Evolutionary conservation across 1,140 invertebrate species (phyloP), one percentile per base, ranked within the genome.

Genomic region (Drosophila persimilis): DNA sequence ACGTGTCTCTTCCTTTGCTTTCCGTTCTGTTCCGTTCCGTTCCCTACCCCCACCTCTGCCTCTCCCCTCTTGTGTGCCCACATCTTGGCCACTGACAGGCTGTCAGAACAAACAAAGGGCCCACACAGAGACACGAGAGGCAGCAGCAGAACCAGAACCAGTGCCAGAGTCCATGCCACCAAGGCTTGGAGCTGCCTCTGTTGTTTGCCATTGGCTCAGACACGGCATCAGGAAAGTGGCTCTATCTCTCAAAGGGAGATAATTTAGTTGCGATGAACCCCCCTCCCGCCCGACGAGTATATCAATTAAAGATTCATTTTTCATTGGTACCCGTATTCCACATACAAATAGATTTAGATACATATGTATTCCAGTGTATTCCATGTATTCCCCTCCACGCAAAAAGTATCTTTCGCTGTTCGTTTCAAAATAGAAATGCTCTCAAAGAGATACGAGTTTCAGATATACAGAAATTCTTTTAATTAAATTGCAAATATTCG

Each of bases 21-120:
- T 20, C 24, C 3, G 24, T 4, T 24, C 22, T 5, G 0, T 5
- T 24, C 24, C 24, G 24, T 5, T 26, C 24, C 24, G 24, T 51
- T 31, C 46, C 48, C 54, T 11, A 41, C 41, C 56, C 45, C 54
- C 35, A 46, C 31, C 43, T 7, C 48, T 8, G 2, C 20, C 20
- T 54, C 46, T 66, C 31, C 57, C 39, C 22, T 51, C 52, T 57
- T 73, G 80, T 83, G 72, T 83, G 80, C 72, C 80, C 70, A 85
- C 76, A 71, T 84, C 80, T 84, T 84, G 80, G 80, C 76, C 66
- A 76, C 80, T 84, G 80, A 84, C 80, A 84, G 73, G 26, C 72
- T 71, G 81, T 84, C 72, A 80, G 66, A 57, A 47, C 31, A 73
- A 84, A 80, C 65, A 84, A 84, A 86, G 77, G 73, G 63, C 66